Conservation (phyloP, 2,113 vertebrate species). For the Callospermophilus lateralis region DNA sequence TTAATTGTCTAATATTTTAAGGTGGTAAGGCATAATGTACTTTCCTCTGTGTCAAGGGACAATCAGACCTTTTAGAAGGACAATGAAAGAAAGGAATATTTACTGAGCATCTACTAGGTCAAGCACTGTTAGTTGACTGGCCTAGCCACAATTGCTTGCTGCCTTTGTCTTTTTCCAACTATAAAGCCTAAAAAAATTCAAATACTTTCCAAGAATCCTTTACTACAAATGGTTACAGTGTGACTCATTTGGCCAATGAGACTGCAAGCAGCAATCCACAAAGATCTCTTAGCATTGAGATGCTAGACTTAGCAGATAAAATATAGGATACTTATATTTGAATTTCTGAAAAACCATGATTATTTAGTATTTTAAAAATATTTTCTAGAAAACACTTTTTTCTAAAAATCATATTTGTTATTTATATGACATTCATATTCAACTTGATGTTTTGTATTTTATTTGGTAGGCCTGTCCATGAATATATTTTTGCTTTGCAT, state of each 20-base stretch:
- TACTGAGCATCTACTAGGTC: background rate
- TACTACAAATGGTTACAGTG: background rate
- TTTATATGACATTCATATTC: constrained; percentile 22
- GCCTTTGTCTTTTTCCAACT: background rate
- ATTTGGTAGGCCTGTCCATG: background rate
- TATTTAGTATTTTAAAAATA: background rate
- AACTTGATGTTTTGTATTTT: background rate
- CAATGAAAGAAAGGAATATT: background rate
- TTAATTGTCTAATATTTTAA: background rate
- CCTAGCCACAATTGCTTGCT: no score
- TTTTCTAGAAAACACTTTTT: constrained; percentile 1
- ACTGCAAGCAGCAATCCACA: background rate
- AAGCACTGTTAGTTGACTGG: background rate
- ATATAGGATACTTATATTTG: background rate
- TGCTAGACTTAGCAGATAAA: background rate
- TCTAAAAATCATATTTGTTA: background rate
- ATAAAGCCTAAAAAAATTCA: background rate
- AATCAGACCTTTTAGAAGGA: background rate
- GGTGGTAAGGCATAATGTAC: background rate
- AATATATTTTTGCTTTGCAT: background rate
- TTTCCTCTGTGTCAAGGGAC: background rate
- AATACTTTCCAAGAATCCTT: background rate
- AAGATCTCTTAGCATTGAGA: background rate
- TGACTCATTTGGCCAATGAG: background rate
- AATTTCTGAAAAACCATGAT: constrained; percentile 5